These are phyloP conservation scores for Protodeltote pygarga DNA, from an alignment of 2,888 invertebrate genomes.

Conservation along the genomic window DNA sequence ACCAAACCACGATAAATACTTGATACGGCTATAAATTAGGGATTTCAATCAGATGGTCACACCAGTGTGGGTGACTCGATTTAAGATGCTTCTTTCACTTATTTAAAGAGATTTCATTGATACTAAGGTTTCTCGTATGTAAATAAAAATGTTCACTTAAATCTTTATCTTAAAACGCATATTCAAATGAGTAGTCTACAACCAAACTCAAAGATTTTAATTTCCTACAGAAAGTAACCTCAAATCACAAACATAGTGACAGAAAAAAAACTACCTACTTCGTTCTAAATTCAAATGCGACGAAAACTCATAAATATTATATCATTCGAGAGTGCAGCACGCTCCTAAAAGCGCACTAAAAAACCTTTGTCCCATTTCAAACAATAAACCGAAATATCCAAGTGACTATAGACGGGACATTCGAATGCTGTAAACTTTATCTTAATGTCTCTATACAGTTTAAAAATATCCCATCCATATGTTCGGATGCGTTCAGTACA, in stretches of 20 bases:
- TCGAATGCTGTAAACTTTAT: constrained; percentile 75
- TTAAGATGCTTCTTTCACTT: constrained; percentile 5
- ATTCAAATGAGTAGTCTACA: constrained; percentile 2
- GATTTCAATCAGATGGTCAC: constrained; percentile 16
- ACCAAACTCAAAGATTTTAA: constrained; percentile 14
- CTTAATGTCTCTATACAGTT: constrained; percentile 79
- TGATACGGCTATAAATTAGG: constrained; percentile 5
- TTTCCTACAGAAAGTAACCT: constrained; percentile 21
- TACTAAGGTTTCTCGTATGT: neutral
- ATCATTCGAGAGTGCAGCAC: constrained; percentile 64
- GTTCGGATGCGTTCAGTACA: constrained; percentile 53
- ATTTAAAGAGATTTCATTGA: constrained; percentile 4
- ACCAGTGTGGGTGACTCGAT: constrained; percentile 35
- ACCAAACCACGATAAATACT: constrained; percentile 34
- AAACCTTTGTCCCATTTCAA: constrained; percentile 79
- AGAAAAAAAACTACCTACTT: constrained; percentile 25
- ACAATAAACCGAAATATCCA: constrained; percentile 76
- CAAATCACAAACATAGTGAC: constrained; percentile 29
- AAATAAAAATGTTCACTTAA: constrained; percentile 1
- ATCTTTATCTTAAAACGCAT: neutral
- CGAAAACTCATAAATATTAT: constrained; percentile 68
- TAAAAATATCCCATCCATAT: constrained; percentile 78
- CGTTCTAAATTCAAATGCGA: constrained; percentile 60
- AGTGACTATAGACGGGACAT: constrained; percentile 57
- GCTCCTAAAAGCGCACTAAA: constrained; percentile 74